Base-by-base conservation (phyloP, 2,797 vertebrate genomes). In the Microctenopoma steveboyesi region DNA sequence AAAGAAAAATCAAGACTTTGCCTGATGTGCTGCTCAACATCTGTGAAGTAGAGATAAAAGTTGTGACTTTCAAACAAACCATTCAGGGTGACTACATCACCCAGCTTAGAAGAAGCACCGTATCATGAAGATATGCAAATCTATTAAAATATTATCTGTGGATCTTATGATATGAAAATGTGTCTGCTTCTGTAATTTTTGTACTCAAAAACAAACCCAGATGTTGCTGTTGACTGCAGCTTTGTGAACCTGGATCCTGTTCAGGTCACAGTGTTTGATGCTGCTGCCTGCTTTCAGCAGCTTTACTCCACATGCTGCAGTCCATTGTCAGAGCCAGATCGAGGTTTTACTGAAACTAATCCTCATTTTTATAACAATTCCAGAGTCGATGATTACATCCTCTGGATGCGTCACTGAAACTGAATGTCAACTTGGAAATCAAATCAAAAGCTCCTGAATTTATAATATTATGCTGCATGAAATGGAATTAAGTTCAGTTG, bases 291-390 rank as follows among this genome's bases (percentile, higher is more conserved):
- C 72, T 72, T 74, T 39, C 50, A 58, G 50, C 70, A 10, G 60
- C 35, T 69, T 60, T 22, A 25, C 58, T 67, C 51, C 35, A 47
- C 60, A 74, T 58, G 63, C 80, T 74, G 68, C 78, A 57, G 69
- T 71, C 16, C 4, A 30, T 49, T n/a, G 64, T 76, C 27, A 2
- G 52, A 75, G 83, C 72, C 83, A 64, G 65, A 51, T 39, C 7
- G 53, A 74, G 82, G 82, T 69, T 85, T 64, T 76, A 1, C 78
- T 60, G 42, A 43, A 46, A 64, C 55, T 85, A 82, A 88, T 86
- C 84, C 70, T 57, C 25, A 42, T 62, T 82, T 42, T 77, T 61
- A 74, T 74, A 83, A 78, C 72, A 64, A 68, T 74, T 79, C 75
- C 82, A 62, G 63, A 46, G 28, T n/a, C 28, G 59, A 33, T 27